A percentile compares a stretch with the other conserved stretches of the same genome.
Conservation (phyloP, 2,888 invertebrate species). For the Omphaloscelis lunosa region DNA sequence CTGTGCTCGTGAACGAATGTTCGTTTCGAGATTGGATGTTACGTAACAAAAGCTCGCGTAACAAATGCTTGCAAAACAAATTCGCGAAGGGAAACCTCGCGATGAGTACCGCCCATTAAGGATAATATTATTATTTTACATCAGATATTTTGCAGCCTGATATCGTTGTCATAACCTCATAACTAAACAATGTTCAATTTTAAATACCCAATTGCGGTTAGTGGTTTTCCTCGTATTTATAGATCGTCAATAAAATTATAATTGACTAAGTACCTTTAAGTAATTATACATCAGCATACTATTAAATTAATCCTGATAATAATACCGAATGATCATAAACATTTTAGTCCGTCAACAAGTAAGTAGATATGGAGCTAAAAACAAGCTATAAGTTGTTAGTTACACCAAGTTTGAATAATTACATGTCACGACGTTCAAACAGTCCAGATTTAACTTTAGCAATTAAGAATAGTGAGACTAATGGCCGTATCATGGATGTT, state of each 20-base stretch:
- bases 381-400: constrained; percentile 48
- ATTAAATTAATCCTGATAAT: constrained; percentile 16
- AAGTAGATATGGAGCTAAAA: constrained; percentile 42
- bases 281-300: constrained; percentile 15
- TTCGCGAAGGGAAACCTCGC: background rate
- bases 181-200: constrained; percentile 12
- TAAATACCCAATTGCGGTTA: constrained; percentile 36
- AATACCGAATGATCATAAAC: constrained; percentile 28
- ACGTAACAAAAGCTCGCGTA: background rate
- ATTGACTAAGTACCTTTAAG: constrained; percentile 6
- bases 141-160: constrained; percentile 2
- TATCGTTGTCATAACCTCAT: constrained; percentile 8
- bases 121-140: background rate
- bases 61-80: background rate
- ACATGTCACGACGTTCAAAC: constrained; percentile 72
- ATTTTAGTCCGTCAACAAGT: constrained; percentile 37
- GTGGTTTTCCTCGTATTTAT: constrained; percentile 41
- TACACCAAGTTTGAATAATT: constrained; percentile 67
- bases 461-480: constrained; percentile 82
- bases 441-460: constrained; percentile 76
- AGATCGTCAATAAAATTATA: constrained; percentile 29
- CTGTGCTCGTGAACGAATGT: background rate
- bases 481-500: constrained; percentile 81
- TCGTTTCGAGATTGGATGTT: background rate
- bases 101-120: background rate